These are phyloP conservation scores for Actinopyga echinites DNA, from an alignment of 53 echinoderm and acorn worm genomes.

Conservation along the genomic window DNA sequence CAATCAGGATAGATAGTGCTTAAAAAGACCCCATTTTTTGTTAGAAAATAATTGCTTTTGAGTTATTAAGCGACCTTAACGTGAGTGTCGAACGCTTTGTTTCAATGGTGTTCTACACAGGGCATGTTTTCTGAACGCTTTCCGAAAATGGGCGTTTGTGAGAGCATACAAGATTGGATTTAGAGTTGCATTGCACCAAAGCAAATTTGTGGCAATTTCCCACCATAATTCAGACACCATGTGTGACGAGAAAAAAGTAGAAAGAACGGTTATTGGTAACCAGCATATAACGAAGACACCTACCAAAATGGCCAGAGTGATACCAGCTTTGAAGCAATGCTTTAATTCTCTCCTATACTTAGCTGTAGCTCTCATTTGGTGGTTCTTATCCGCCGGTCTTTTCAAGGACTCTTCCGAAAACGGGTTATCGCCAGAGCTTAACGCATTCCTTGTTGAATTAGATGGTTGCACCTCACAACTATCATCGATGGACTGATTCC, in stretches of 20 bases:
- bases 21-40: background rate
- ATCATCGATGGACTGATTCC: too few relatives aligned
- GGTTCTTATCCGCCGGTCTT: background rate
- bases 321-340: slow-evolving; percentile 25
- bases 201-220: slow-evolving; percentile 54
- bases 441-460: background rate
- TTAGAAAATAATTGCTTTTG: background rate
- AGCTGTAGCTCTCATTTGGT: background rate
- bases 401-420: background rate
- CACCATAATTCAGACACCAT: slow-evolving; percentile 38
- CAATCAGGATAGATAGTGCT: too few relatives aligned
- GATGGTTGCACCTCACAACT: background rate
- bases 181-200: slow-evolving; percentile 74
- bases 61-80: background rate
- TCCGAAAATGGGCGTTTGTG: slow-evolving; percentile 66
- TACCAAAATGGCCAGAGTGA: slow-evolving; percentile 32
- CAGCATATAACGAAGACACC: slow-evolving; percentile 46
- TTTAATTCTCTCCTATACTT: background rate
- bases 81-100: background rate
- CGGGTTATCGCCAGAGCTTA: background rate
- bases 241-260: background rate
- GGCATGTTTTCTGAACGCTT: slow-evolving; percentile 45
- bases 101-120: background rate
- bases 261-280: slow-evolving; percentile 27
- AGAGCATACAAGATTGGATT: slow-evolving; percentile 76